Evolutionary conservation across 2,888 invertebrate genomes (phyloP), one percentile per base, ranked within the genome.

Genomic region (Zygogramma bicolorata): DNA sequence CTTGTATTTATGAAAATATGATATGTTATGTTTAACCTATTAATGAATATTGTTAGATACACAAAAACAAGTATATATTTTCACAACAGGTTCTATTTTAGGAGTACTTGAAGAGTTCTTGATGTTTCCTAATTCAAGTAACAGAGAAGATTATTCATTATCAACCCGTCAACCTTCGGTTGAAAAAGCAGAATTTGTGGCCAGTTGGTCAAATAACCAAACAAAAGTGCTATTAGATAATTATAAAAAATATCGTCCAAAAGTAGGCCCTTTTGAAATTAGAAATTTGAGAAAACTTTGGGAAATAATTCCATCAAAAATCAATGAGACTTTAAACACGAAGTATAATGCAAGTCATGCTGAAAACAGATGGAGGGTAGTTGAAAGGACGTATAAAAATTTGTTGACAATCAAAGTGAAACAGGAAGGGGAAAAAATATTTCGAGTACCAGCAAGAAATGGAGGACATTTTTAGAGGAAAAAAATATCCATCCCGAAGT

Each of bases 321-420:
- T 34, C 1, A 34, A 34, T 34, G 34, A 34, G 10, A 5, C 8
- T 34, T 34, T 34, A 8, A 34, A 3, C 10, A 34, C 10, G 10
- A 34, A 34, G 6, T 6, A 70, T 27, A 65, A 63, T 13, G 70
- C 49, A 0, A 20, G 67, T 8, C 60, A 75, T 49, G 68, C 66
- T 40, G 69, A 75, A 67, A 75, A 72, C 57, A 72, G 63, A 61
- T 65, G 70, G 22, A 69, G 60, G 57, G 75, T 75, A 2, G 40
- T 75, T 2, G 75, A 75, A 61, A 65, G 74, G 29, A 70, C 53
- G 60, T 74, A 74, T 22, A 74, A 74, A 73, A 73, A n/a, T 71
- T 27, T 13, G 15, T 42, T n/a, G 46, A 73, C n/a, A 68, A 75
- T 31, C 8, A 29, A 13, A 72, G 67, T 15, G 31, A 8, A 29